Conservation (phyloP, 53 echinoderm and acorn worm species). For the Luidia sarsii region DNA sequence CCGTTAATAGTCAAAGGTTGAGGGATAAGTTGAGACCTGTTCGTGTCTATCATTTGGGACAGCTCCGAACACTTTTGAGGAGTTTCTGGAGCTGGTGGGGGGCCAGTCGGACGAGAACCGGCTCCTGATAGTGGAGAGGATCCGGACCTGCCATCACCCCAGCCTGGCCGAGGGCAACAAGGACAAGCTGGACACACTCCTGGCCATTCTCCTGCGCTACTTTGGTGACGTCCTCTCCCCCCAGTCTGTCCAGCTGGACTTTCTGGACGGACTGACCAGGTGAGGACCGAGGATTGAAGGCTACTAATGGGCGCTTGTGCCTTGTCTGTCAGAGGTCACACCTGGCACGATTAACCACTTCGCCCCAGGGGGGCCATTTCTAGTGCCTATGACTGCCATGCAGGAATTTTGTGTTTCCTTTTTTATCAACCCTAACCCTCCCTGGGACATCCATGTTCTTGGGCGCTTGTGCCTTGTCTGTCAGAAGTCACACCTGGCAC, state of each 20-base stretch:
- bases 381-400: too few relatives aligned
- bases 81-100: slow-evolving; percentile 54
- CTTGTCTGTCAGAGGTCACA: too few relatives aligned
- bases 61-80: slow-evolving; percentile 74
- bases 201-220: slow-evolving; percentile 65
- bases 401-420: too few relatives aligned
- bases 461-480: too few relatives aligned
- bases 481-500: too few relatives aligned
- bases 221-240: slow-evolving; percentile 63
- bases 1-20: too few relatives aligned
- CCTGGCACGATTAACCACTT: too few relatives aligned
- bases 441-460: too few relatives aligned
- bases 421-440: too few relatives aligned
- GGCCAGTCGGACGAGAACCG: slow-evolving; percentile 66
- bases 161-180: slow-evolving; percentile 95
- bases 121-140: slow-evolving; percentile 71
- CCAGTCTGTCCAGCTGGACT: slow-evolving; percentile 58
- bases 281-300: too few relatives aligned
- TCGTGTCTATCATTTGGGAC: neutral
- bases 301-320: too few relatives aligned
- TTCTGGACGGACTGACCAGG: slow-evolving; percentile 83
- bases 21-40: neutral
- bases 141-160: slow-evolving; percentile 89
- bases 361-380: too few relatives aligned
- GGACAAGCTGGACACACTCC: slow-evolving; percentile 79